A percentile compares a stretch with the other conserved stretches of the same genome.
Evolutionary conservation across 1,140 invertebrate genomes (phyloP).

Genomic region (Caenorhabditis latens): DNA sequence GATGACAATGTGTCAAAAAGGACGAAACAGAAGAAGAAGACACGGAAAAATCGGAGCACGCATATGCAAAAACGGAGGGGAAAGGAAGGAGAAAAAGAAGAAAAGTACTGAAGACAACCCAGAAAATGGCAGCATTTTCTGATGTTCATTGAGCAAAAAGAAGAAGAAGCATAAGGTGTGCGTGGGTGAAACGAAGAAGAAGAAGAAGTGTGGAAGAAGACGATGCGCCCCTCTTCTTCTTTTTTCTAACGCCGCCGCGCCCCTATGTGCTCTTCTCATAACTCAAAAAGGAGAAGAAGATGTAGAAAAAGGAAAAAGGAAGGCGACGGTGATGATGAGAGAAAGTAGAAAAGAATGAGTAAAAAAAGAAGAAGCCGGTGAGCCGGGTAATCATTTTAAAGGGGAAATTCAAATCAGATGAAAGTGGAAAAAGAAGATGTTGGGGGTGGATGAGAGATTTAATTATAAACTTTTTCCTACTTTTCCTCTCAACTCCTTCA

Average conservation of each 20-base stretch:
- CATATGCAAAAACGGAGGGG: constrained; percentile 11
- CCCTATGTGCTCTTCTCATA: constrained; percentile 33
- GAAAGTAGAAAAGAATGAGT: not conserved
- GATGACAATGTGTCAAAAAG: not conserved
- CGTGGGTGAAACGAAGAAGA: not conserved
- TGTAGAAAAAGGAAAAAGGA: not conserved
- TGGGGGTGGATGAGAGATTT: constrained; percentile 15
- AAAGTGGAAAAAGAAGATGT: not conserved
- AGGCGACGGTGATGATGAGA: constrained; percentile 20
- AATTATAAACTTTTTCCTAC: constrained; percentile 23
- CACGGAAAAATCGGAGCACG: not conserved
- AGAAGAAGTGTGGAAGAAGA: constrained; percentile 36
- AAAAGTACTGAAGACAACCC: not conserved
- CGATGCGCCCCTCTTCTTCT: constrained; percentile 10
- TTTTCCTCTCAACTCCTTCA: not conserved
- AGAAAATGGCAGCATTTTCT: not conserved
- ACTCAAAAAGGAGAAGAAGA: constrained; percentile 45
- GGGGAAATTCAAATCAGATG: constrained; percentile 43
- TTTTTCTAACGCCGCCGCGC: not conserved
- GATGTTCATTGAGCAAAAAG: constrained; percentile 37
- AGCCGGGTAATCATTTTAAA: constrained; percentile 54
- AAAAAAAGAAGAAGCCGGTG: constrained; percentile 2
- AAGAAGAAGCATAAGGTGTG: constrained; percentile 42
- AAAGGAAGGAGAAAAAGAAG: not conserved
- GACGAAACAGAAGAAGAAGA: constrained; percentile 30